These are phyloP conservation scores for Penelope pileata DNA, from an alignment of 2,113 vertebrate genomes.

Conservation along the genomic window DNA sequence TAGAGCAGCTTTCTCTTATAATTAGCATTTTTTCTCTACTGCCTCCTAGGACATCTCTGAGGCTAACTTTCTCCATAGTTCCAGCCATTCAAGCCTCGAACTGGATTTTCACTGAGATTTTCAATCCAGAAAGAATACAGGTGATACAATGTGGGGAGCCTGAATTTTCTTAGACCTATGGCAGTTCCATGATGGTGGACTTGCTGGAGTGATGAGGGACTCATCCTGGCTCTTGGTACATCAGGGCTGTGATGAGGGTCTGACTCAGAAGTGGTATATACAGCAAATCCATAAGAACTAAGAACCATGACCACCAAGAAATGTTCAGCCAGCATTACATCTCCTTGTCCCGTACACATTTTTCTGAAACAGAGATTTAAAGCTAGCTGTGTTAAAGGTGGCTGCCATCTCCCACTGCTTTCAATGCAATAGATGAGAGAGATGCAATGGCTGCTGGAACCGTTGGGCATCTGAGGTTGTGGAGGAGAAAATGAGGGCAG, in stretches of 20 bases:
- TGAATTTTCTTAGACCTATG: not conserved
- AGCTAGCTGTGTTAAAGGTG: not conserved
- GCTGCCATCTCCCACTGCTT: not conserved
- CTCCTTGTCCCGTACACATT: not conserved
- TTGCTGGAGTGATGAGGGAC: not conserved
- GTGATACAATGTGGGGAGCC: accelerated
- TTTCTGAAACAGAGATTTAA: not conserved
- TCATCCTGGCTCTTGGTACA: not conserved
- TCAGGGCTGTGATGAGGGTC: not conserved
- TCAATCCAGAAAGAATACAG: not conserved
- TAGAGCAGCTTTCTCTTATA: not conserved
- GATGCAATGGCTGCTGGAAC: not conserved
- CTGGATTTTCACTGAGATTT: not conserved
- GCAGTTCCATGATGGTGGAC: not conserved
- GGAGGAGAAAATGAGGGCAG: not conserved
- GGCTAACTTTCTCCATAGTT: not conserved
- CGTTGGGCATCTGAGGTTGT: not conserved
- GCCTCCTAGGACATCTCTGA: not conserved
- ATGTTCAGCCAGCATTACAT: not conserved
- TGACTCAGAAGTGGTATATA: not conserved
- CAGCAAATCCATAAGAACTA: not conserved
- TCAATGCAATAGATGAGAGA: not conserved
- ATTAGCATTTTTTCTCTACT: not conserved
- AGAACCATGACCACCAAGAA: not conserved
- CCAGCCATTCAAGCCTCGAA: not conserved